phyloP scores from a whole-genome alignment of 2,888 invertebrate genomes.

The Serripes groenlandicus region DNA sequence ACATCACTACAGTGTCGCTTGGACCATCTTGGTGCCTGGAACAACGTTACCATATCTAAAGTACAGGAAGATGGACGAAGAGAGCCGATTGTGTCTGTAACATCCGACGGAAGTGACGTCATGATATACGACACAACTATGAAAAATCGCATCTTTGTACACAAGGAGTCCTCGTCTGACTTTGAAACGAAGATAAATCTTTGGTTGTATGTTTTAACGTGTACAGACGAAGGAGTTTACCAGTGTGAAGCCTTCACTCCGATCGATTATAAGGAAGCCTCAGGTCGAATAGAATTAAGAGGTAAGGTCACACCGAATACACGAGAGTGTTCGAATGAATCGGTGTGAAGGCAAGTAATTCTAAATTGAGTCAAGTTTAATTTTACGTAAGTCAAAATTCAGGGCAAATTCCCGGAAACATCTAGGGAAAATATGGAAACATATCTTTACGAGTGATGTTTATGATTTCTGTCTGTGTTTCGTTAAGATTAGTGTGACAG shows the following conservation, averaged over 20 bases:
- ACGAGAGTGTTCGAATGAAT: too few relatives aligned
- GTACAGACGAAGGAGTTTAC: conserved; percentile 64
- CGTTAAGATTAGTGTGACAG: too few relatives aligned
- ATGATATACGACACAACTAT: conserved; percentile 8
- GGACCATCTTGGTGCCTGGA: conserved; percentile 64
- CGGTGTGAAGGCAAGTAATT: too few relatives aligned
- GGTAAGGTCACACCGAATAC: too few relatives aligned
- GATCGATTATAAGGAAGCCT: not conserved
- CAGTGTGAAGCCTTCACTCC: conserved; percentile 52
- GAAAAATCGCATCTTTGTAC: conserved; percentile 48
- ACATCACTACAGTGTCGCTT: conserved; percentile 65
- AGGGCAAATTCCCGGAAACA: too few relatives aligned
- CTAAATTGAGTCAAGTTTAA: too few relatives aligned
- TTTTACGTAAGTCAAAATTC: too few relatives aligned
- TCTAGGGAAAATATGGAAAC: too few relatives aligned
- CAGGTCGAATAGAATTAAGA: conserved; percentile 6
- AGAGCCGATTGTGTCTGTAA: conserved; percentile 1
- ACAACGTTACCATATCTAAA: conserved; percentile 51
- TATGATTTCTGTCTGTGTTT: too few relatives aligned
- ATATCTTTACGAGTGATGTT: too few relatives aligned
- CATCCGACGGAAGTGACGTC: not conserved
- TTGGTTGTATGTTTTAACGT: conserved; percentile 65
- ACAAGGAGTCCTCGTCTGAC: conserved; percentile 29
- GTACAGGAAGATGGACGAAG: not conserved
- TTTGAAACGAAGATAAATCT: conserved; percentile 62